Conservation (phyloP, 2,113 vertebrate genomes). For the Scatophagus argus region DNA sequence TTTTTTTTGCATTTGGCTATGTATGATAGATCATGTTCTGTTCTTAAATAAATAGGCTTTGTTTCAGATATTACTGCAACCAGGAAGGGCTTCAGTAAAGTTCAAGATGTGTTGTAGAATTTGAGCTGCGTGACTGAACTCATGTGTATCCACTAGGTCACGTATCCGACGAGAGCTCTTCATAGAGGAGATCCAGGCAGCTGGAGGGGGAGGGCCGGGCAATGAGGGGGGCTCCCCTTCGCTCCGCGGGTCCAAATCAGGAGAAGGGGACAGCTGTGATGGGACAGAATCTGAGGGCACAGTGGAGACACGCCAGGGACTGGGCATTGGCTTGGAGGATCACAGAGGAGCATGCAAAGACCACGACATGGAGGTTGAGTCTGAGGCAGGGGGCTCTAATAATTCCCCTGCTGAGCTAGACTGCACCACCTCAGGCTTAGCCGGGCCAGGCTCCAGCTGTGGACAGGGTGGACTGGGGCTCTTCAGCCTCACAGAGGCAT, state of each 20-base stretch:
- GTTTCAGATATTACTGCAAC: neutral
- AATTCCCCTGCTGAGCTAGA: constrained; percentile 85
- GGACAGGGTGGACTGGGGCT: constrained; percentile 86
- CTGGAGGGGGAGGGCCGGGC: constrained; percentile 85
- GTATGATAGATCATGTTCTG: neutral
- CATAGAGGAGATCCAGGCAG: constrained; percentile 98
- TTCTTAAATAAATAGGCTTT: neutral
- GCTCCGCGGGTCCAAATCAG: constrained; percentile 88
- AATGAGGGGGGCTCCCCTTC: constrained; percentile 91
- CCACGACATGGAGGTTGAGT: constrained; percentile 83
- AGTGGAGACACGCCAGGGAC: constrained; percentile 85
- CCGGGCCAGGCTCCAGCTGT: constrained; percentile 90
- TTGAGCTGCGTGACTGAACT: constrained; percentile 11
- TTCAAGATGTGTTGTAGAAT: neutral
- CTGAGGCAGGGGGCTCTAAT: constrained; percentile 87
- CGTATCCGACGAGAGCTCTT: constrained; percentile 98
- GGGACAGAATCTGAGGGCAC: constrained; percentile 93
- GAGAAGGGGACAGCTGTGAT: constrained; percentile 97
- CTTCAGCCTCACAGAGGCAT: constrained; percentile 92
- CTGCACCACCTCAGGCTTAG: constrained; percentile 87
- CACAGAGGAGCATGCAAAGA: constrained; percentile 86
- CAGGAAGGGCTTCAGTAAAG: neutral
- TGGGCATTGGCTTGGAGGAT: constrained; percentile 81
- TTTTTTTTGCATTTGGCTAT: too few relatives aligned
- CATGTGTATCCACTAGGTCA: constrained; percentile 87